Conservation (phyloP, 2,113 vertebrate species). For the Brachypteracias leptosomus region DNA sequence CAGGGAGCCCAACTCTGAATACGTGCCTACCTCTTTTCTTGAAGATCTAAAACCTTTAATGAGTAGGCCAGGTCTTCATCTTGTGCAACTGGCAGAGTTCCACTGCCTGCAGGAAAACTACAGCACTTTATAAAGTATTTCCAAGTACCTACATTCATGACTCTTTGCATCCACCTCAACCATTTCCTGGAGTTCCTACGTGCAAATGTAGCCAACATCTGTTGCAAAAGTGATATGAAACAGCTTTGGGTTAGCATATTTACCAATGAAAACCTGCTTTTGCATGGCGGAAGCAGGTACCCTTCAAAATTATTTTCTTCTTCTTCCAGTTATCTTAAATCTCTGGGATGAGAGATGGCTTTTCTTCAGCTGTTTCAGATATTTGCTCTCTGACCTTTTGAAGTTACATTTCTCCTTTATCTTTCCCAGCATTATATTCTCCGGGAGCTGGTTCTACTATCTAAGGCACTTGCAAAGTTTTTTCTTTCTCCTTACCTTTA, state of each 20-base stretch:
- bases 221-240: conserved; percentile 6
- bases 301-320: background rate
- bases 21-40: background rate
- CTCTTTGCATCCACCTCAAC: conserved; percentile 6
- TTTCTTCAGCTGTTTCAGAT: background rate
- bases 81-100: conserved; percentile 14
- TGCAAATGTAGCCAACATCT: conserved; percentile 21
- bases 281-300: background rate
- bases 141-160: background rate
- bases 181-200: conserved; percentile 9
- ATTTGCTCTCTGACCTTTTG: conserved; percentile 6
- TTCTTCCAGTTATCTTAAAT: background rate
- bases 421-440: background rate
- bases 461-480: background rate
- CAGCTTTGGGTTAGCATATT: background rate
- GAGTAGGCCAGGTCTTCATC: conserved; percentile 26
- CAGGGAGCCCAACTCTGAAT: background rate
- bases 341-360: background rate
- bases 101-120: conserved; percentile 45
- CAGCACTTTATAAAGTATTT: background rate
- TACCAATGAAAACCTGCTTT: background rate
- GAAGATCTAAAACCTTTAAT: conserved; percentile 33
- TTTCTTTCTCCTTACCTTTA: background rate
- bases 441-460: conserved; percentile 9
- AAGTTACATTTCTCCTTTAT: background rate